Percentiles rank a stretch among this genome's conserved stretches.
These are phyloP conservation scores for Suncus etruscus DNA, from an alignment of 2,113 vertebrate species.

Conservation along the genomic window DNA sequence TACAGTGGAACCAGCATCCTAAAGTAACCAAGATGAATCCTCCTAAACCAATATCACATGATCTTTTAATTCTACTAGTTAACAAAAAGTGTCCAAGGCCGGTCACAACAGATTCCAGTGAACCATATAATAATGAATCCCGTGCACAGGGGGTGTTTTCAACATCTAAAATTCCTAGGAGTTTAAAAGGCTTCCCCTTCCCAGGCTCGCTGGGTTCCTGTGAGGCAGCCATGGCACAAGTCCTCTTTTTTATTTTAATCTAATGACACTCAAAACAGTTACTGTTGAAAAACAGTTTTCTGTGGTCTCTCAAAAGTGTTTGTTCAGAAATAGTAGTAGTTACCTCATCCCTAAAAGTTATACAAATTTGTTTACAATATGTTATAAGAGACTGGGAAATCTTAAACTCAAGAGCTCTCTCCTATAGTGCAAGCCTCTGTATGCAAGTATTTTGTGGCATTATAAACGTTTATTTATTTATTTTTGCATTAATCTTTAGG, in stretches of 20 bases:
- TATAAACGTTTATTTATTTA: too few species aligned
- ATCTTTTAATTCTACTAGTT: slow-evolving; percentile 91
- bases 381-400: not conserved
- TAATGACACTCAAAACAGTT: not conserved
- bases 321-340: not conserved
- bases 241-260: too few species aligned
- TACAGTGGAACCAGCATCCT: slow-evolving; percentile 92
- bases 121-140: slow-evolving; percentile 91
- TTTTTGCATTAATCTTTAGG: not conserved
- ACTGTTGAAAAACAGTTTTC: not conserved
- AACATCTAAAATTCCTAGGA: slow-evolving; percentile 91
- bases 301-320: not conserved
- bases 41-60: slow-evolving; percentile 90
- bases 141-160: slow-evolving; percentile 89
- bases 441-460: not conserved
- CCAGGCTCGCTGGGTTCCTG: too few species aligned
- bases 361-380: not conserved
- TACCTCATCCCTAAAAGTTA: not conserved
- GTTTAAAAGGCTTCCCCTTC: slow-evolving; percentile 92
- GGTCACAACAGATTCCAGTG: slow-evolving; percentile 87
- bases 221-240: too few species aligned
- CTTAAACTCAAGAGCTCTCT: not conserved
- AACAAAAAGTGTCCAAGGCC: slow-evolving; percentile 91
- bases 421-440: not conserved
- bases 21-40: slow-evolving; percentile 91